phyloP scores from a whole-genome alignment of 2,888 invertebrate species.

The Cepaea hortensis region DNA sequence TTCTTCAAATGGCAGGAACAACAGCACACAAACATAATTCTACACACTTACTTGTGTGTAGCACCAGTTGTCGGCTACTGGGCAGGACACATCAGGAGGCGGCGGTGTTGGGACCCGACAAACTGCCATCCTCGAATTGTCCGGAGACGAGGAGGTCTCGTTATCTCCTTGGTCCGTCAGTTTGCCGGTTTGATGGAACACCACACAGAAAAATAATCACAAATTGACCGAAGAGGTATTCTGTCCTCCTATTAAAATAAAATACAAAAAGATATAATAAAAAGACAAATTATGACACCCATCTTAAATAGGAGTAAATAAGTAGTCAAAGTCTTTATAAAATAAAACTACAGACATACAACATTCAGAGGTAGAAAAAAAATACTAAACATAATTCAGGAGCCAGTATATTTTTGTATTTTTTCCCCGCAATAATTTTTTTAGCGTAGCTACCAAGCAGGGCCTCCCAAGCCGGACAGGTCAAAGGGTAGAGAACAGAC shows the following conservation, averaged over 20 bases:
- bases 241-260: background rate
- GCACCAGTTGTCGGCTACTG: conserved; percentile 99
- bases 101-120: conserved; percentile 94
- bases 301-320: too few relatives aligned
- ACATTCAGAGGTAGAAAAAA: too few relatives aligned
- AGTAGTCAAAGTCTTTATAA: too few relatives aligned
- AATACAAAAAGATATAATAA: background rate
- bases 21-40: background rate
- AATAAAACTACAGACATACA: too few relatives aligned
- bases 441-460: too few relatives aligned
- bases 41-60: conserved; percentile 90
- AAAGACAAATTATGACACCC: too few relatives aligned
- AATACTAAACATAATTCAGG: too few relatives aligned
- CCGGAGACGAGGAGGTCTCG: conserved; percentile 67
- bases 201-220: conserved; percentile 2
- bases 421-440: too few relatives aligned
- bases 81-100: conserved; percentile 80
- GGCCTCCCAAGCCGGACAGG: too few relatives aligned
- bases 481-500: too few relatives aligned
- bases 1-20: too few relatives aligned
- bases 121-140: conserved; percentile 83
- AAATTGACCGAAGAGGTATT: conserved; percentile 10
- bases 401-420: too few relatives aligned
- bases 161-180: conserved; percentile 66
- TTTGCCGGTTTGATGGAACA: conserved; percentile 44